These are phyloP conservation scores for Drosophila parabipectinata DNA, from an alignment of 1,140 invertebrate genomes.

Conservation along the genomic window DNA sequence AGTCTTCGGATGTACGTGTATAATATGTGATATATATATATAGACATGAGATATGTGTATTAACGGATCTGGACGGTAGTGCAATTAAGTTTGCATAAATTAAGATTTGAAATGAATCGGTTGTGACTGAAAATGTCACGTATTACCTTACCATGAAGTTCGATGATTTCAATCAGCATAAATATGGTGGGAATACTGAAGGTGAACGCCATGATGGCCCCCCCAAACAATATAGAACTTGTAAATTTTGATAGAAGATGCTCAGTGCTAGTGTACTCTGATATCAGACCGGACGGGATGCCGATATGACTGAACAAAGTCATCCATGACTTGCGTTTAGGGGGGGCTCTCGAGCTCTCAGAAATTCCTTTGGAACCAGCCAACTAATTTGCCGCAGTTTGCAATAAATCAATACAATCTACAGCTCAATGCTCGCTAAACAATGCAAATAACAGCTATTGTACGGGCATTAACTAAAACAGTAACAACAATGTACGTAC, in stretches of 20 bases:
- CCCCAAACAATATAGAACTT: slow-evolving; percentile 13
- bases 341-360: neutral
- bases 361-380: slow-evolving; percentile 17
- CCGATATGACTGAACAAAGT: slow-evolving; percentile 1
- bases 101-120: slow-evolving; percentile 59
- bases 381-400: slow-evolving; percentile 34
- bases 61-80: slow-evolving; percentile 66
- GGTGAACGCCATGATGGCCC: slow-evolving; percentile 41
- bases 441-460: slow-evolving; percentile 55
- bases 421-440: slow-evolving; percentile 49
- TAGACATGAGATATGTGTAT: slow-evolving; percentile 13
- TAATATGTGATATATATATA: neutral
- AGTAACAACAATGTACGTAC: slow-evolving; percentile 8
- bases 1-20: slow-evolving; percentile 32
- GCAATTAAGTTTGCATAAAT: slow-evolving; percentile 76
- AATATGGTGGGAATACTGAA: slow-evolving; percentile 47
- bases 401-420: slow-evolving; percentile 52
- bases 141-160: slow-evolving; percentile 74
- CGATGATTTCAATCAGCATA: slow-evolving; percentile 58
- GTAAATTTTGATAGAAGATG: slow-evolving; percentile 16
- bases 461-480: slow-evolving; percentile 40
- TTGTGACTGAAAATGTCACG: slow-evolving; percentile 63
- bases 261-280: neutral
- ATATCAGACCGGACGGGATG: neutral
- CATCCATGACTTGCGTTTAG: slow-evolving; percentile 31